These are phyloP conservation scores for Aphelocoma californica DNA, from an alignment of 2,797 vertebrate species.

Conservation along the genomic window DNA sequence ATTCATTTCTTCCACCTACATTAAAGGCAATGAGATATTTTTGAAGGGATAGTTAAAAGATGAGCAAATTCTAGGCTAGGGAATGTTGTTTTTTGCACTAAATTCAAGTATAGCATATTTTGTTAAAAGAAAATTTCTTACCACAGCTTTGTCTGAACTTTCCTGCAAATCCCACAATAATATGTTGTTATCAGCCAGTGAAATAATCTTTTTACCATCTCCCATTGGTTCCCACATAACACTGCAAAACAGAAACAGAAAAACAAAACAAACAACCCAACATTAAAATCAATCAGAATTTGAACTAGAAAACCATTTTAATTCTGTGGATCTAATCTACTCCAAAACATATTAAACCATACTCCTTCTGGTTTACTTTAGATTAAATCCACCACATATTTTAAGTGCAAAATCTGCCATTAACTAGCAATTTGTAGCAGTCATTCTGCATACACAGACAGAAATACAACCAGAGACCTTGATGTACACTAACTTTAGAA, in stretches of 20 bases:
- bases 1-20: accelerated
- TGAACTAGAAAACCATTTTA: background rate
- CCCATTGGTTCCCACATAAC: slow-evolving; percentile 96
- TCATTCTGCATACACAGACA: background rate
- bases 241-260: slow-evolving; percentile 71
- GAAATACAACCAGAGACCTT: background rate
- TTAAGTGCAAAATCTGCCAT: background rate
- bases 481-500: background rate
- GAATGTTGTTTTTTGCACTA: background rate
- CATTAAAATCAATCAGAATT: background rate
- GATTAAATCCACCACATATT: background rate
- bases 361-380: background rate
- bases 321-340: background rate
- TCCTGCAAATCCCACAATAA: slow-evolving; percentile 95
- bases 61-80: background rate
- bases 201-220: slow-evolving; percentile 90
- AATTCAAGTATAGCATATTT: background rate
- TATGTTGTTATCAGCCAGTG: slow-evolving; percentile 91
- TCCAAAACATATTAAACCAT: background rate
- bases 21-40: background rate
- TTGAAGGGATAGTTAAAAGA: background rate
- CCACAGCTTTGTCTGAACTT: slow-evolving; percentile 87
- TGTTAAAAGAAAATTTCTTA: slow-evolving; percentile 68
- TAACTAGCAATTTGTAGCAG: background rate
- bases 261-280: background rate